A percentile compares a stretch with the other conserved stretches of the same genome.
phyloP scores from a whole-genome alignment of 2,113 vertebrate species.

The Synchiropus splendidus region DNA sequence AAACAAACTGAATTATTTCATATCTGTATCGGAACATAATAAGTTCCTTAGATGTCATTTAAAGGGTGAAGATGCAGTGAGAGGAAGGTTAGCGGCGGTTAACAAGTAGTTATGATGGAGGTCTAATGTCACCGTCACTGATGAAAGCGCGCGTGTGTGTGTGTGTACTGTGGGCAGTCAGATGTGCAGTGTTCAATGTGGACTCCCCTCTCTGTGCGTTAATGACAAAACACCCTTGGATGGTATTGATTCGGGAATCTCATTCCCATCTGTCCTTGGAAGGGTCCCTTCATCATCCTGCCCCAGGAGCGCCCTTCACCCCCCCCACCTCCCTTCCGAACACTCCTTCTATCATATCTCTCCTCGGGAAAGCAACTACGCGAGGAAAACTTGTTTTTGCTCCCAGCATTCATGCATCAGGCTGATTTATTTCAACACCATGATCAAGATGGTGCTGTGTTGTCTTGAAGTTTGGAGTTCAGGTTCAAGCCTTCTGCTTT shows the following conservation, averaged over 20 bases:
- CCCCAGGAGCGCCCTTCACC: conserved; percentile 4
- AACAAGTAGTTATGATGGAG: background rate
- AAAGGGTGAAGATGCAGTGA: conserved; percentile 1
- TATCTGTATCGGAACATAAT: background rate
- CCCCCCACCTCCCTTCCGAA: background rate
- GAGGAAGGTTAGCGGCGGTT: background rate
- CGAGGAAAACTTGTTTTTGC: background rate
- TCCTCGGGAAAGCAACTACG: background rate
- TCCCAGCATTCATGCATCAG: background rate
- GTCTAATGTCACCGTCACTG: background rate
- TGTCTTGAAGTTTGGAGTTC: no score
- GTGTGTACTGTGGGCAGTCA: conserved; percentile 16
- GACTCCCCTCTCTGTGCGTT: conserved; percentile 19
- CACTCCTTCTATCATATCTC: conserved; percentile 4
- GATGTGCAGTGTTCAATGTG: conserved; percentile 25
- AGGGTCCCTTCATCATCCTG: conserved; percentile 38
- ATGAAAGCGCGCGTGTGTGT: conserved; percentile 1
- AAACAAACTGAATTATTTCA: no score
- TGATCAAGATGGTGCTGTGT: no score
- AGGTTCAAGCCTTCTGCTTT: no score
- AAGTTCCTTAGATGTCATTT: no score
- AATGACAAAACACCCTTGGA: conserved; percentile 38
- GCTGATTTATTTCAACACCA: background rate
- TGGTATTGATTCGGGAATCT: conserved; percentile 38
- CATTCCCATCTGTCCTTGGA: conserved; percentile 38